Evolutionary conservation across 2,113 vertebrate species (phyloP).

Genomic region (Calypte anna): DNA sequence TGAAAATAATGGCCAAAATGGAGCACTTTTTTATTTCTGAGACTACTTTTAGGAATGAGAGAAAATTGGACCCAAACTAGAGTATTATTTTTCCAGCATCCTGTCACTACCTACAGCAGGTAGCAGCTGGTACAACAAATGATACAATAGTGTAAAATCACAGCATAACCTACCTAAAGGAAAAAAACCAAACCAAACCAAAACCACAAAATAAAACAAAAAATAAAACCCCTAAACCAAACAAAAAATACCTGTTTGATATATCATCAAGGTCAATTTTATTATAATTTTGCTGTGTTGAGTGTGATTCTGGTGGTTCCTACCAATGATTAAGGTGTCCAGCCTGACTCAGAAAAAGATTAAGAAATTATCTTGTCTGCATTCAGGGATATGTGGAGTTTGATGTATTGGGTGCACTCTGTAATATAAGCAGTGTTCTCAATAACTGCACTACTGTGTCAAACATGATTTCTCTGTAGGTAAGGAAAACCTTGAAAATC

Average conservation of each 20-base stretch:
- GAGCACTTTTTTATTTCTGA: background rate
- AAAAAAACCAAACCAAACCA: background rate
- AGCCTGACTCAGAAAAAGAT: background rate
- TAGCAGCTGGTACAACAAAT: background rate
- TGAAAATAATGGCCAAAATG: background rate
- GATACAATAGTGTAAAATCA: background rate
- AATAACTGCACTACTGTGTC: constrained; percentile 10
- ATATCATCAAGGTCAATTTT: background rate
- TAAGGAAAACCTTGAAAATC: constrained; percentile 41
- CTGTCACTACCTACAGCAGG: background rate
- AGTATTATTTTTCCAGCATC: background rate
- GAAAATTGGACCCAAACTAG: constrained; percentile 1
- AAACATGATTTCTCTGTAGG: constrained; percentile 30
- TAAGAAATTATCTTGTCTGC: constrained; percentile 6
- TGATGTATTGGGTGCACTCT: constrained; percentile 9
- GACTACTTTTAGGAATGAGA: background rate
- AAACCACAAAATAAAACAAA: too few relatives aligned
- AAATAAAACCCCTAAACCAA: too few relatives aligned
- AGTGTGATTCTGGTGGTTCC: background rate
- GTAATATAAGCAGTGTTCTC: constrained; percentile 18
- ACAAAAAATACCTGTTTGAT: background rate
- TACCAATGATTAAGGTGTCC: background rate
- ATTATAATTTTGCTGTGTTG: background rate
- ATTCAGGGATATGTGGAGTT: background rate
- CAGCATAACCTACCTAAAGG: background rate